Evolutionary conservation across 2,888 invertebrate species (phyloP).

Genomic region (Coenonympha glycerion): DNA sequence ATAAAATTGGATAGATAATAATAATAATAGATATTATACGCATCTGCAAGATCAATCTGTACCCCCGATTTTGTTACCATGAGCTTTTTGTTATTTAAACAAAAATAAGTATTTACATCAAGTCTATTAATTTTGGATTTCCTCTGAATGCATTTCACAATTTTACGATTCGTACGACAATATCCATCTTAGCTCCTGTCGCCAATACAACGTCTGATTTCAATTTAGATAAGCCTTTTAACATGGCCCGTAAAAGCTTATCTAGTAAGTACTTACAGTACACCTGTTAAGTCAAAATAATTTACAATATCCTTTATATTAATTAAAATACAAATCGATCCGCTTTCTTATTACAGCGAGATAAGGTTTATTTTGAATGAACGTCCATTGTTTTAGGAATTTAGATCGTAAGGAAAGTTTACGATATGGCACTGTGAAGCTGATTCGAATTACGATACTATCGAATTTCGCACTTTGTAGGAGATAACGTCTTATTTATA

Average conservation of each 20-base stretch:
- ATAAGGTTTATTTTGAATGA: not conserved
- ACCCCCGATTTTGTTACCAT: too few species aligned
- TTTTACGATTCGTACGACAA: constrained; percentile 15
- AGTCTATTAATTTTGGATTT: not conserved
- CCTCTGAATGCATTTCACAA: constrained; percentile 19
- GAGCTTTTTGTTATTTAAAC: too few species aligned
- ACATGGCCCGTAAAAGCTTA: constrained; percentile 70
- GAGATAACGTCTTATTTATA: constrained; percentile 2
- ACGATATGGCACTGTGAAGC: constrained; percentile 6
- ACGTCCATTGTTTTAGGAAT: constrained; percentile 24
- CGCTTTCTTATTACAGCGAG: constrained; percentile 3
- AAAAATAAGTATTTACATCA: not conserved
- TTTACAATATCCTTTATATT: constrained; percentile 49
- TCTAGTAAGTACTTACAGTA: constrained; percentile 71
- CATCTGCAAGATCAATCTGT: too few species aligned
- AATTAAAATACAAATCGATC: constrained; percentile 3
- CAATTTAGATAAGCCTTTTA: constrained; percentile 72
- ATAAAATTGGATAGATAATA: too few species aligned
- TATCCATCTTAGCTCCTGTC: constrained; percentile 55
- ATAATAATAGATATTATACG: too few species aligned
- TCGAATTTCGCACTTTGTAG: not conserved
- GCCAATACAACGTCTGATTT: constrained; percentile 73
- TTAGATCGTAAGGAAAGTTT: constrained; percentile 10
- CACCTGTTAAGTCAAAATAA: constrained; percentile 72
- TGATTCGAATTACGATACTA: constrained; percentile 4